phyloP scores from a whole-genome alignment of 2,888 invertebrate genomes.

The Limnephilus rhombicus region DNA sequence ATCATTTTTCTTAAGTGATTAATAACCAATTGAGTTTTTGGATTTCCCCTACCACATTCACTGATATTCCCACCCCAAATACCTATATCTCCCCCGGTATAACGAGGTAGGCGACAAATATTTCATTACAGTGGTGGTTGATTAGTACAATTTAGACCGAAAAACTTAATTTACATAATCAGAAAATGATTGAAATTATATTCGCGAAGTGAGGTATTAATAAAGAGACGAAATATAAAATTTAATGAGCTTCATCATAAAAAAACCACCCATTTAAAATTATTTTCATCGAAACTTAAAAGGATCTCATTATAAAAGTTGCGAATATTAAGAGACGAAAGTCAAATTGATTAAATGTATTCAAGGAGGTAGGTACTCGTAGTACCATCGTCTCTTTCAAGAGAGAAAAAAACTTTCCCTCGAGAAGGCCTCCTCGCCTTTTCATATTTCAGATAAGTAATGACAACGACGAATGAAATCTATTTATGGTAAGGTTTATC shows the following conservation, averaged over 20 bases:
- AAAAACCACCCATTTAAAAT: neutral
- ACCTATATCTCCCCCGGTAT: no score
- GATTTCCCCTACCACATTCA: no score
- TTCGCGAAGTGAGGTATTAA: neutral
- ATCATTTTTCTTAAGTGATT: no score
- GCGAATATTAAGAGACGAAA: neutral
- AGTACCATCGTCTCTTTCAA: neutral
- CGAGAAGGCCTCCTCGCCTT: neutral
- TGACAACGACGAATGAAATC: conserved; percentile 38
- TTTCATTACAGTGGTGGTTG: neutral
- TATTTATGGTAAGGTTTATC: conserved; percentile 58
- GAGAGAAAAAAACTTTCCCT: neutral
- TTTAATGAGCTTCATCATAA: neutral
- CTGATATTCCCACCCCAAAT: no score
- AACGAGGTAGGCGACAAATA: neutral
- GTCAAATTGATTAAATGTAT: conserved; percentile 1
- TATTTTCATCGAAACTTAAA: neutral
- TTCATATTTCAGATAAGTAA: conserved; percentile 30
- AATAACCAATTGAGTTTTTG: no score
- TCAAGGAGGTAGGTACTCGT: neutral
- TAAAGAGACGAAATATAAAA: neutral
- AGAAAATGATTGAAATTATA: neutral
- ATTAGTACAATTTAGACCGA: neutral
- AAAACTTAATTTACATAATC: neutral
- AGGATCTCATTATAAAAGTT: conserved; percentile 1